A percentile compares a stretch with the other conserved stretches of the same genome.
Conservation (phyloP, 2,888 invertebrate genomes). For the Microplitis manilae region DNA sequence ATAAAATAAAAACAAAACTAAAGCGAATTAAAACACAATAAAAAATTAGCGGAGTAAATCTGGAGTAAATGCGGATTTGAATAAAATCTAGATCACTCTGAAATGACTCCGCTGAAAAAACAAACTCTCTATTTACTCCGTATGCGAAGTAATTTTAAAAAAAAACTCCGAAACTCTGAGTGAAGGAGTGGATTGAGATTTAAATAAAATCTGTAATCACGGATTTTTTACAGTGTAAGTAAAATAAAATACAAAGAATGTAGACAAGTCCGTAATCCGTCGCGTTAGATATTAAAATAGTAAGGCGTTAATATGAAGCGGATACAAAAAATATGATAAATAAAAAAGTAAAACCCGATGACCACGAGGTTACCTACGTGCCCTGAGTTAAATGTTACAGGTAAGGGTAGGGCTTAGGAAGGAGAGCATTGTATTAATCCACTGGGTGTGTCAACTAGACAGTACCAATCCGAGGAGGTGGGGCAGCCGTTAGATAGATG, state of each 20-base stretch:
- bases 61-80: too few relatives aligned
- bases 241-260: neutral
- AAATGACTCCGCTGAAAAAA: too few relatives aligned
- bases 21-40: too few relatives aligned
- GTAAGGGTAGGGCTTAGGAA: conserved; percentile 61
- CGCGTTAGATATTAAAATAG: neutral
- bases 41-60: too few relatives aligned
- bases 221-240: neutral
- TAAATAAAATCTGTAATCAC: too few relatives aligned
- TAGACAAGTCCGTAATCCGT: neutral
- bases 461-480: conserved; percentile 40
- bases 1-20: too few relatives aligned
- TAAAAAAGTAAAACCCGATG: conserved; percentile 29
- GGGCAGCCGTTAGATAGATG: conserved; percentile 54
- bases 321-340: neutral
- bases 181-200: too few relatives aligned
- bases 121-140: too few relatives aligned
- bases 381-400: conserved; percentile 59
- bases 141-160: too few relatives aligned
- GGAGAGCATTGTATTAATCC: conserved; percentile 61
- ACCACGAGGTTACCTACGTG: conserved; percentile 42
- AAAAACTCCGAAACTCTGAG: too few relatives aligned
- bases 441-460: conserved; percentile 62
- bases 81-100: too few relatives aligned
- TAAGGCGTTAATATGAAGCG: conserved; percentile 11